Evolutionary conservation across 2,113 vertebrate species (phyloP).

Genomic region (Rattus norvegicus): DNA sequence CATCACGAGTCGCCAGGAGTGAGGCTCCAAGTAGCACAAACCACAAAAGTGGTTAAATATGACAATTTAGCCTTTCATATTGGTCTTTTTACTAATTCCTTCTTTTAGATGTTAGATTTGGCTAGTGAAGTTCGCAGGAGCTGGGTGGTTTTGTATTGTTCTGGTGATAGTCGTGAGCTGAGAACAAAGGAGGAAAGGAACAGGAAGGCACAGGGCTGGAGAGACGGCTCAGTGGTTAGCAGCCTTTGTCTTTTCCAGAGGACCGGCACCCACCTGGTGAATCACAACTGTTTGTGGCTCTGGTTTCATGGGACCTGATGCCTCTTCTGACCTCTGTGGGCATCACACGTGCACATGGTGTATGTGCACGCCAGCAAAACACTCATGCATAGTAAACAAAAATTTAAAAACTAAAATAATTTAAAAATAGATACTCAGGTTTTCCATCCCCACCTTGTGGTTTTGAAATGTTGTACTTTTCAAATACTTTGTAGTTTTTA

Average conservation of each 20-base stretch:
- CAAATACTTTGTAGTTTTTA: not conserved
- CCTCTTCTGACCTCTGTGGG: not conserved
- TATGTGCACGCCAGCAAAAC: not conserved
- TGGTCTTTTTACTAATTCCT: not conserved
- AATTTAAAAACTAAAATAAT: not conserved
- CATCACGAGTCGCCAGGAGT: not conserved
- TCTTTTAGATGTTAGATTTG: not conserved
- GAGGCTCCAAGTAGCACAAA: not conserved
- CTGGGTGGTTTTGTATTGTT: not conserved
- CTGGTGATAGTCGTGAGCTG: not conserved
- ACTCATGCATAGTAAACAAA: too few relatives aligned
- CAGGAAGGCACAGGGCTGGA: not conserved
- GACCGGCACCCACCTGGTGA: not conserved
- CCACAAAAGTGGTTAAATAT: not conserved
- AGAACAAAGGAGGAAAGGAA: constrained; percentile 28
- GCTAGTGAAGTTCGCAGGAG: not conserved
- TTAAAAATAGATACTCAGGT: not conserved
- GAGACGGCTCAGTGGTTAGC: not conserved
- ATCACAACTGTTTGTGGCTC: not conserved
- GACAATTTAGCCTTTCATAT: not conserved
- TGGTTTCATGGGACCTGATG: not conserved
- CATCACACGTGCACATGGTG: not conserved
- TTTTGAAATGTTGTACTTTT: not conserved
- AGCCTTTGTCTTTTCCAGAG: not conserved
- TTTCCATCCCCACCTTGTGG: not conserved